Conservation (phyloP, 2,888 invertebrate genomes). For the Sympetrum striolatum region DNA sequence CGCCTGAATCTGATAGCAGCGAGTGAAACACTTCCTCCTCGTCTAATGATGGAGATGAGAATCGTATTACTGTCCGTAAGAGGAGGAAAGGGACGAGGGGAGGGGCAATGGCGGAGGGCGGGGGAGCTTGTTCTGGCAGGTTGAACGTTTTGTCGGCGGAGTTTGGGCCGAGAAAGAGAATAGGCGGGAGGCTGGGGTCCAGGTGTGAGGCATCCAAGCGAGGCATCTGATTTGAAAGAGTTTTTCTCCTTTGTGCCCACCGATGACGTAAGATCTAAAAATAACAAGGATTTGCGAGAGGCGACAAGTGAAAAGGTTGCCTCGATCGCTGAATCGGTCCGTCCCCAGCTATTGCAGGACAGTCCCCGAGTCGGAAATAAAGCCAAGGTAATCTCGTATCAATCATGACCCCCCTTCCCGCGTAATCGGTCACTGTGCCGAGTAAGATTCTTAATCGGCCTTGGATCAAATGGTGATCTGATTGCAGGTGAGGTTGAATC, state of each 20-base stretch:
- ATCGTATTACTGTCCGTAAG: neutral
- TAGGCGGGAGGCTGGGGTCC: neutral
- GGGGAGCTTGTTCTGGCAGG: no score
- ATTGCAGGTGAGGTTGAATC: no score
- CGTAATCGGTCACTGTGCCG: neutral
- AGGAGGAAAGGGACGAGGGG: neutral
- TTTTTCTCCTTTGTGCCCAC: neutral
- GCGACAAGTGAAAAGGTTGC: slow-evolving; percentile 13
- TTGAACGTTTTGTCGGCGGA: no score
- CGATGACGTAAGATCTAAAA: neutral
- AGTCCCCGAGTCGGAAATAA: neutral
- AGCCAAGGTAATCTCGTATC: neutral
- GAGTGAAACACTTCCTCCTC: neutral
- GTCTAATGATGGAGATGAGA: neutral
- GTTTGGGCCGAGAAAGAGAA: no score
- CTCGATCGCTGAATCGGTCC: no score
- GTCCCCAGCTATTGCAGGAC: no score
- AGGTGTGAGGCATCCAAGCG: neutral
- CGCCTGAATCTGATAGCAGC: no score
- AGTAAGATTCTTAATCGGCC: neutral
- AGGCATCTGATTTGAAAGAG: neutral
- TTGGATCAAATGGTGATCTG: no score
- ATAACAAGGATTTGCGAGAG: slow-evolving; percentile 14
- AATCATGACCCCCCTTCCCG: neutral
- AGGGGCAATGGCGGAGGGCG: neutral